A percentile compares a stretch with the other conserved stretches of the same genome.
phyloP scores from a whole-genome alignment of 2,888 invertebrate genomes.

The Stenurella melanura region DNA sequence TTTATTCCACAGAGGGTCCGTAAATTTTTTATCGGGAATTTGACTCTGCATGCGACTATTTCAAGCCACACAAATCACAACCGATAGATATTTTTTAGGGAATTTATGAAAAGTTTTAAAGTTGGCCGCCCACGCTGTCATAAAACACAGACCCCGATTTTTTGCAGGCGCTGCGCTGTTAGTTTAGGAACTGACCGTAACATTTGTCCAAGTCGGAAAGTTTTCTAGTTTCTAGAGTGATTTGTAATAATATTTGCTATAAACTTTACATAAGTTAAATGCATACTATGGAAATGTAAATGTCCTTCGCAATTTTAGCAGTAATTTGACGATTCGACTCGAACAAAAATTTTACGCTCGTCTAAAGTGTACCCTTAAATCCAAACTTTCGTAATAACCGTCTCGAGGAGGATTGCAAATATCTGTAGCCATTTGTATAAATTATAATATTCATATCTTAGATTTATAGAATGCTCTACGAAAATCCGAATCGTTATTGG shows the following conservation, averaged over 20 bases:
- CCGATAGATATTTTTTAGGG: constrained; percentile 58
- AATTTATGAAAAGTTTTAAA: constrained; percentile 65
- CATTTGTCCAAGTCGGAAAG: constrained; percentile 61
- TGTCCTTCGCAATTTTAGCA: constrained; percentile 39
- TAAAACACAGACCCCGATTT: constrained; percentile 59
- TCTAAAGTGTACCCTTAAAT: constrained; percentile 19
- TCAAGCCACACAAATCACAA: constrained; percentile 56
- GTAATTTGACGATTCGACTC: constrained; percentile 42
- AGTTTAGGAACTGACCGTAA: constrained; percentile 64
- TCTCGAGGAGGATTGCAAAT: background rate
- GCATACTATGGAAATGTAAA: constrained; percentile 50
- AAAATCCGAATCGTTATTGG: background rate
- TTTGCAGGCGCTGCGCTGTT: constrained; percentile 56
- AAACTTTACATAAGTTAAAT: constrained; percentile 60
- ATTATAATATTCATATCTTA: constrained; percentile 11
- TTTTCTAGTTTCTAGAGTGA: constrained; percentile 54
- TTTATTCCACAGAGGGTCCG: background rate
- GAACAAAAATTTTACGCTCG: constrained; percentile 37
- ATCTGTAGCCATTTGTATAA: constrained; percentile 13
- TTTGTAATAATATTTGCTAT: constrained; percentile 59
- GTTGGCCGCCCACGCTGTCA: constrained; percentile 58
- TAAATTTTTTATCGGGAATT: background rate
- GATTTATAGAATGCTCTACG: background rate
- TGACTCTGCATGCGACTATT: constrained; percentile 44
- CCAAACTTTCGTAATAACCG: constrained; percentile 34